Evolutionary conservation across 2,113 vertebrate species (phyloP).

Genomic region (Brachionichthys hirsutus): DNA sequence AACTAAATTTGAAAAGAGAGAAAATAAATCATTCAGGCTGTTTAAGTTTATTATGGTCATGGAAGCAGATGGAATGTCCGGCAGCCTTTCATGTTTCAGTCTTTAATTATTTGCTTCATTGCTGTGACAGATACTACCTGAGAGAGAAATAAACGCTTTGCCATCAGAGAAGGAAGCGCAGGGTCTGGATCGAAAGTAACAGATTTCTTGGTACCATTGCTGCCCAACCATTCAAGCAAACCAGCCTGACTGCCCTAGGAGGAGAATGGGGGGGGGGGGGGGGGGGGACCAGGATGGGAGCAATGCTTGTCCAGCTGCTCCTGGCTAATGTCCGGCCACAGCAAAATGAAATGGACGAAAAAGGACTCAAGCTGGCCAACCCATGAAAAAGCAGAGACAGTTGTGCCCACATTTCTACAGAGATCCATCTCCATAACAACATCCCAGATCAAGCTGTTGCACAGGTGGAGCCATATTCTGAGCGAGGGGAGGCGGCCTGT

Average conservation of each 20-base stretch:
- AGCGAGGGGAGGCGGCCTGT: no score
- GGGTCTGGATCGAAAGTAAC: no score
- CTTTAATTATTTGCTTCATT: background rate
- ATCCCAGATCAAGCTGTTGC: background rate
- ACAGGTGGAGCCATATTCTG: background rate
- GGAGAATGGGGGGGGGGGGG: no score
- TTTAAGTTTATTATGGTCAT: no score
- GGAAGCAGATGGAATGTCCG: background rate
- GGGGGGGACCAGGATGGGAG: background rate
- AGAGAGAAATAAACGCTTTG: background rate
- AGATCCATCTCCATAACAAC: slow-evolving; percentile 5
- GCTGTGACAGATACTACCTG: background rate
- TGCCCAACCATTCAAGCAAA: background rate
- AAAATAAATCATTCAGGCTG: no score
- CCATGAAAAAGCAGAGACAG: background rate
- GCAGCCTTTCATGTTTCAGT: no score
- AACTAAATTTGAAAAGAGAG: no score
- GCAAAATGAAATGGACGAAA: background rate
- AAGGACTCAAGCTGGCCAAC: background rate
- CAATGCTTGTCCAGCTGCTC: background rate
- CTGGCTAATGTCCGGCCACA: background rate
- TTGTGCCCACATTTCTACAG: background rate
- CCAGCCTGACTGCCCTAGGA: background rate
- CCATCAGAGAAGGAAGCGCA: no score
- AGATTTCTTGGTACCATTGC: background rate